Base-by-base conservation (phyloP, 30 jellyfish, hydroid and myxozoan genomes). In the Clytia hemisphaerica region DNA sequence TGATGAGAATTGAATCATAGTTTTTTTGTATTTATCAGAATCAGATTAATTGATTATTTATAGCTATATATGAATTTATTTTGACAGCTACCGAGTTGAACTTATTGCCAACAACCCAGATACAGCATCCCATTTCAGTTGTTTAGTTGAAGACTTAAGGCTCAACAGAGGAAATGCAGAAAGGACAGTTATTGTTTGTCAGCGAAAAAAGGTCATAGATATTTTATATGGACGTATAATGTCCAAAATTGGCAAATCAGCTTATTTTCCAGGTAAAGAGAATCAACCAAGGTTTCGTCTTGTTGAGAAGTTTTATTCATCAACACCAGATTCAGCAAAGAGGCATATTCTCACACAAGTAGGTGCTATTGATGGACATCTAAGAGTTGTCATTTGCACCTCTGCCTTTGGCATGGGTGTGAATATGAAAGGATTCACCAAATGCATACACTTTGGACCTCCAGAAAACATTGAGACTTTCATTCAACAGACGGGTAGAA, bases 301-400 rank as follows among this genome's bases (percentile, higher is more conserved):
- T 1, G 83, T 71, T 9, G 83, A 71, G 47, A 71, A 50, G 83
- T 49, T 71, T 55, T 74, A 71, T 71, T 73, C 83, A 1, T 73
- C 74, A 42, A 71, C 83, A 1, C 79, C 72, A 59, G 1, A 0
- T 31, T 1, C 24, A 1, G 72, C 32, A 0, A 59, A 31, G 32
- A 1, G 32, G 1, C 72, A 63, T 16, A 2, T 63, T 35, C 35
- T 63, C 26, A 0, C 1, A n/a, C 67, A 62, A 1, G 65, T 46
- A 1, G 0, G 37, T 6, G n/a, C 19, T 35, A 37, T 0, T 0
- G 0, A 32, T 0, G 38, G 76, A 26, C 73, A 63, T 25, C 30
- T 63, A 38, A 21, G 65, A 1, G 36, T 63, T 0, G 0, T 63
- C 0, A 63, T 63, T 1, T 6, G 66, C 63, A 63, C 76, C 0